Evolutionary conservation across 2,797 vertebrate species (phyloP).

Genomic region (Phyllotis vaccarum): DNA sequence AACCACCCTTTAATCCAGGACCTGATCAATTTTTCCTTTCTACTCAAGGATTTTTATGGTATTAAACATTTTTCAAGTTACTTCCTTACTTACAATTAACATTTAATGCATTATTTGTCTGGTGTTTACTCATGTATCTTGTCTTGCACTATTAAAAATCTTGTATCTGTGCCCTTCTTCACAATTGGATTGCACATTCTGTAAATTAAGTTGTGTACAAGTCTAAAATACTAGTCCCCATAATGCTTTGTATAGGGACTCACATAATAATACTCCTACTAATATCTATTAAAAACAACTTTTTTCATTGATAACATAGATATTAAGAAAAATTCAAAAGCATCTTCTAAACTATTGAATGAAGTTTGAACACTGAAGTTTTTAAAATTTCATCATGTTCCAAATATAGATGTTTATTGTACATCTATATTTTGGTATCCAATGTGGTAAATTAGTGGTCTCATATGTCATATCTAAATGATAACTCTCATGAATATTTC

Average conservation of each 20-base stretch:
- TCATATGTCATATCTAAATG: background rate
- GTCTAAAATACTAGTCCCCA: background rate
- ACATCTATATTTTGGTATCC: background rate
- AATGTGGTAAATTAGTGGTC: slow-evolving; percentile 23
- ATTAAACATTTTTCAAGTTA: background rate
- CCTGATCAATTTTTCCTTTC: background rate
- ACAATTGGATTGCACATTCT: background rate
- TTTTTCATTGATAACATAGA: background rate
- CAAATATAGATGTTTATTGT: background rate
- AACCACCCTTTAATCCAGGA: background rate
- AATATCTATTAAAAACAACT: background rate
- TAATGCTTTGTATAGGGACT: background rate
- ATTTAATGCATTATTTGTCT: background rate
- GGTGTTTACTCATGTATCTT: background rate
- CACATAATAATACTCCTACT: background rate
- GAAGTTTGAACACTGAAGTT: slow-evolving; percentile 4
- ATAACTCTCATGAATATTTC: background rate
- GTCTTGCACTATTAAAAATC: background rate
- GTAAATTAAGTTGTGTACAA: background rate
- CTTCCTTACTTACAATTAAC: background rate
- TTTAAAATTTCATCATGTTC: slow-evolving; percentile 1
- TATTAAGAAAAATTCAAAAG: background rate
- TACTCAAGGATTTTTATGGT: background rate
- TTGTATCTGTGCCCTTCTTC: background rate
- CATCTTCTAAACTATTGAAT: slow-evolving; percentile 25